Conservation (phyloP, 30 jellyfish, hydroid and myxozoan genomes). For the Turritopsis dohrnii region DNA sequence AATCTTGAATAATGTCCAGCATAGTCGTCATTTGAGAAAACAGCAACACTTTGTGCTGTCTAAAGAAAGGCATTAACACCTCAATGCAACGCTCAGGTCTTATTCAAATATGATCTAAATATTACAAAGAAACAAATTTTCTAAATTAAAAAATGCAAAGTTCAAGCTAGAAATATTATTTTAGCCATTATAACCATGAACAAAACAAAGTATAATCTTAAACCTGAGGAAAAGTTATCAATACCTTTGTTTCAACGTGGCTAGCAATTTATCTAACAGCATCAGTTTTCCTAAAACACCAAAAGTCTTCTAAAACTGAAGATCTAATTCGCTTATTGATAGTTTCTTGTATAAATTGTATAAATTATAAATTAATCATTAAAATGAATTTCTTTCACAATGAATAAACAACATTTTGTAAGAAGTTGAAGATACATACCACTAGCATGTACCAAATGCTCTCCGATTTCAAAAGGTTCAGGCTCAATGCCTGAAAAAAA, state of each 20-base stretch:
- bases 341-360: too few species aligned
- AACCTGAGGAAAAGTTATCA: too few species aligned
- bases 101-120: too few species aligned
- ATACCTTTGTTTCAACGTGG: neutral
- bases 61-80: neutral
- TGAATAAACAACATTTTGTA: neutral
- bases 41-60: conserved; percentile 83
- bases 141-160: too few species aligned
- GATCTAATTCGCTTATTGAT: too few species aligned
- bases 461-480: conserved; percentile 95
- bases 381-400: neutral
- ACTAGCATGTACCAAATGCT: conserved; percentile 83
- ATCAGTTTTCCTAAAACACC: conserved; percentile 5
- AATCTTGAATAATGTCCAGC: conserved; percentile 94
- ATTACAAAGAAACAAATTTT: too few species aligned
- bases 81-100: too few species aligned
- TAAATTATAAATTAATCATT: too few species aligned
- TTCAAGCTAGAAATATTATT: too few species aligned
- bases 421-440: conserved; percentile 41
- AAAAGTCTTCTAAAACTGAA: too few species aligned
- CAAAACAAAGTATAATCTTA: too few species aligned
- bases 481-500: conserved; percentile 66
- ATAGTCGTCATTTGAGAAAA: conserved; percentile 85
- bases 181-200: too few species aligned
- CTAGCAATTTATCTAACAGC: neutral